Percentiles rank a stretch among this genome's conserved stretches.
Evolutionary conservation across 2,797 vertebrate species (phyloP).

Genomic region (Argya squamiceps): DNA sequence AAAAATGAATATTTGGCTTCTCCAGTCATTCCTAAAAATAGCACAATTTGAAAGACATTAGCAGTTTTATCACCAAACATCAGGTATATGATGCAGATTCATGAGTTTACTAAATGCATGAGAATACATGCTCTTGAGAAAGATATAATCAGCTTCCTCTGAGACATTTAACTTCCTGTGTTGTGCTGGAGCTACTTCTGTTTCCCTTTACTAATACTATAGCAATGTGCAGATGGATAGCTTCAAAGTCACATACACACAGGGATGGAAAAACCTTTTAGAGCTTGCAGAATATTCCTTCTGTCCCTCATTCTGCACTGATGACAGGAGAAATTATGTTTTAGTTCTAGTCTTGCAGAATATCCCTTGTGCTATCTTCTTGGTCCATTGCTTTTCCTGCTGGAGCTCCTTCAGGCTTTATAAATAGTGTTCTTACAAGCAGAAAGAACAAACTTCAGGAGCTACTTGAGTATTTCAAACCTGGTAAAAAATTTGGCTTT

Average conservation of each 20-base stretch:
- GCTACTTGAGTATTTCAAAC: background rate
- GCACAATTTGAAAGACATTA: background rate
- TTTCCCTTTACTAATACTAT: background rate
- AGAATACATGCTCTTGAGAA: background rate
- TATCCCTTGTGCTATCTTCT: background rate
- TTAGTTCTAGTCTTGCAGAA: background rate
- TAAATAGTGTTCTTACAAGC: background rate
- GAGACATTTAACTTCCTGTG: background rate
- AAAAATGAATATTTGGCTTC: background rate
- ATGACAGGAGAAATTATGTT: background rate
- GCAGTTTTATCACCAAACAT: background rate
- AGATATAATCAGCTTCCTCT: background rate
- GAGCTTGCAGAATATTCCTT: background rate
- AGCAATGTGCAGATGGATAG: background rate
- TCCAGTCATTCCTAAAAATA: background rate
- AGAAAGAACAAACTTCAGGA: background rate
- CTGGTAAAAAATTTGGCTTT: background rate
- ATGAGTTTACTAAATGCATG: background rate
- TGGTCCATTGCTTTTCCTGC: background rate
- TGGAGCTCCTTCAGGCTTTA: background rate
- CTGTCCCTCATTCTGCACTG: background rate
- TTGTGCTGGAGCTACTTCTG: background rate
- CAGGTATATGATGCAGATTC: background rate
- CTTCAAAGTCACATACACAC: background rate
- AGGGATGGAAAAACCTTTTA: background rate